Evolutionary conservation across 1,140 invertebrate species (phyloP).

Genomic region (Drosophila suzukii): DNA sequence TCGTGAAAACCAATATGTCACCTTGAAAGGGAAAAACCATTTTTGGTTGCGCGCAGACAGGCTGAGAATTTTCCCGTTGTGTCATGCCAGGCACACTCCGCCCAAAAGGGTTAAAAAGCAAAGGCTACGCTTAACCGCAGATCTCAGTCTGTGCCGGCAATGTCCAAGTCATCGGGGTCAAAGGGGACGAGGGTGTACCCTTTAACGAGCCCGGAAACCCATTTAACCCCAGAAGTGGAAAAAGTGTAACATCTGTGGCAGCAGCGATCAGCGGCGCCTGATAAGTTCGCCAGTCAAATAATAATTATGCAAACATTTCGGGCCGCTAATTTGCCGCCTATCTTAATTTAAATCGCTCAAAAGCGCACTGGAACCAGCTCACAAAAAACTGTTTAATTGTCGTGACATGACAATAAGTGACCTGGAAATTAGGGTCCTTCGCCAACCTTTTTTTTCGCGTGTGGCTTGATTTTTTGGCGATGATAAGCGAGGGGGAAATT

Average conservation of each 20-base stretch:
- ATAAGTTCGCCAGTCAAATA: slow-evolving; percentile 66
- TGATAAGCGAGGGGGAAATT: slow-evolving; percentile 68
- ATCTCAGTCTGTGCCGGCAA: slow-evolving; percentile 36
- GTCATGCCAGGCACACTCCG: slow-evolving; percentile 63
- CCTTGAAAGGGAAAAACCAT: slow-evolving; percentile 60
- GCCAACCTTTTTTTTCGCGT: slow-evolving; percentile 57
- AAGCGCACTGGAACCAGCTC: slow-evolving; percentile 64
- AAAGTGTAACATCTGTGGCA: slow-evolving; percentile 73
- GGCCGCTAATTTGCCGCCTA: slow-evolving; percentile 79
- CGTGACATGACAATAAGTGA: slow-evolving; percentile 76
- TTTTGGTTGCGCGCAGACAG: slow-evolving; percentile 37
- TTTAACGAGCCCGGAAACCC: slow-evolving; percentile 32
- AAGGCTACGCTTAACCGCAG: slow-evolving; percentile 70
- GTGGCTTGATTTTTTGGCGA: slow-evolving; percentile 68
- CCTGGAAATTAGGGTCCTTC: slow-evolving; percentile 74
- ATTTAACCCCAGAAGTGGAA: slow-evolving; percentile 47
- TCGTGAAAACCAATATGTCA: slow-evolving; percentile 76
- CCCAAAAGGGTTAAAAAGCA: slow-evolving; percentile 71
- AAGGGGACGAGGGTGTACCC: slow-evolving; percentile 31
- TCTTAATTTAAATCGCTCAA: slow-evolving; percentile 81
- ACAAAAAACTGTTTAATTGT: slow-evolving; percentile 72
- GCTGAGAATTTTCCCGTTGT: slow-evolving; percentile 52
- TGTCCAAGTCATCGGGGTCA: slow-evolving; percentile 70
- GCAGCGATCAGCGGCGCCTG: slow-evolving; percentile 58
- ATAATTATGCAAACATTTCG: slow-evolving; percentile 81